Conservation (phyloP, 2,888 invertebrate species). For the Alloplasta piceator region DNA sequence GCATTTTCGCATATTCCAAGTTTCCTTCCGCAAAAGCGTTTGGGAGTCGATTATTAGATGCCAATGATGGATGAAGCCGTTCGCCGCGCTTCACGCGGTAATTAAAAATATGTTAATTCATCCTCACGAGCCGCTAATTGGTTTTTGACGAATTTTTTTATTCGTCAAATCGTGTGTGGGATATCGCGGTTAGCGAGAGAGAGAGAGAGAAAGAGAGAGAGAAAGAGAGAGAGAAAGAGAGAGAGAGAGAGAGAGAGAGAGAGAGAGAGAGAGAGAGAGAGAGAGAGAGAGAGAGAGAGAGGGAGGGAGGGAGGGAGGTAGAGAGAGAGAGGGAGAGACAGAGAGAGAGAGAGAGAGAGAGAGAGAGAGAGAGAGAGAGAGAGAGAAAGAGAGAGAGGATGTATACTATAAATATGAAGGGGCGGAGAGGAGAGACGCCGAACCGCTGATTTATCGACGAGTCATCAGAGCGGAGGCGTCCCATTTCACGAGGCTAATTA, state of each 20-base stretch:
- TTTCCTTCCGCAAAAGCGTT: no score
- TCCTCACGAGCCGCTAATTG: constrained; percentile 78
- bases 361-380: constrained; percentile 29
- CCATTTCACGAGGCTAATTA: constrained; percentile 74
- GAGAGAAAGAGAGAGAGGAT: constrained; percentile 13
- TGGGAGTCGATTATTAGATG: no score
- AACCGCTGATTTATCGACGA: constrained; percentile 59
- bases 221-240: constrained; percentile 22
- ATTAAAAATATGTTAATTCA: constrained; percentile 82
- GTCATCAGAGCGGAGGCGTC: constrained; percentile 56
- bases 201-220: constrained; percentile 9
- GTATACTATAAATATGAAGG: constrained; percentile 28
- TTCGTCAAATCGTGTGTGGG: constrained; percentile 15
- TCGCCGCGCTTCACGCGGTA: constrained; percentile 68
- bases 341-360: constrained; percentile 17
- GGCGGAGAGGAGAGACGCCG: constrained; percentile 23
- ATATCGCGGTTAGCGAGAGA: constrained; percentile 28
- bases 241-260: constrained; percentile 24
- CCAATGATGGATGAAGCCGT: constrained; percentile 64
- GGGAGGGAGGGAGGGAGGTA: no score
- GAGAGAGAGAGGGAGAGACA: constrained; percentile 19
- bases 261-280: constrained; percentile 19
- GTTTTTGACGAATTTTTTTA: constrained; percentile 78
- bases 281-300: constrained; percentile 15
- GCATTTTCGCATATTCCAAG: no score